Conservation (phyloP, 2,888 invertebrate species). For the Polylopha cassiicola region DNA sequence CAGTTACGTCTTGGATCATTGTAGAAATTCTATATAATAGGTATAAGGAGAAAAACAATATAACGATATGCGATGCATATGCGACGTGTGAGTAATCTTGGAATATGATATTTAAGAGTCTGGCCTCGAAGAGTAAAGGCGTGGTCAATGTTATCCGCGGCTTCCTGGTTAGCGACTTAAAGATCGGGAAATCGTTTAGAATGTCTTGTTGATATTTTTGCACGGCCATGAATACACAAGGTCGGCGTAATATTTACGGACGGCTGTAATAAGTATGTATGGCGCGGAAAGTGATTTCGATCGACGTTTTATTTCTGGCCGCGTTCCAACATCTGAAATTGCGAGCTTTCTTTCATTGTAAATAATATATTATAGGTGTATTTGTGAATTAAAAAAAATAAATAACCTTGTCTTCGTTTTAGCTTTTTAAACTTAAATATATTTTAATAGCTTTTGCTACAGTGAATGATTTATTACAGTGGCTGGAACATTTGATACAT, state of each 20-base stretch:
- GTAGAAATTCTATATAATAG: too few relatives aligned
- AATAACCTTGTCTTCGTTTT: too few relatives aligned
- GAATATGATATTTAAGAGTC: slow-evolving; percentile 34
- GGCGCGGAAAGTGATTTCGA: slow-evolving; percentile 62
- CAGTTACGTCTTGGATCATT: too few relatives aligned
- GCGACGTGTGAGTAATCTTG: slow-evolving; percentile 4
- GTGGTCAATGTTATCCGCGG: slow-evolving; percentile 61
- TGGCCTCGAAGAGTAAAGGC: slow-evolving; percentile 52
- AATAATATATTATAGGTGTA: slow-evolving; percentile 14
- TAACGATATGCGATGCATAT: background rate
- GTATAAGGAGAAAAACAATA: too few relatives aligned
- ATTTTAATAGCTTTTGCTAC: too few relatives aligned
- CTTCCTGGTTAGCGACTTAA: slow-evolving; percentile 71
- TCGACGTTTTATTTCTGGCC: slow-evolving; percentile 55
- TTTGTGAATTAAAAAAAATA: too few relatives aligned
- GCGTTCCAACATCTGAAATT: slow-evolving; percentile 48
- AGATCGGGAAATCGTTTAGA: slow-evolving; percentile 72
- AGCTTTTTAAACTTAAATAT: background rate
- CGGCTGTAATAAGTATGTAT: slow-evolving; percentile 57
- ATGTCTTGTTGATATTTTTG: slow-evolving; percentile 75
- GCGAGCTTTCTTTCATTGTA: slow-evolving; percentile 13
- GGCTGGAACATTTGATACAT: too few relatives aligned
- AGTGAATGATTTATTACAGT: too few relatives aligned
- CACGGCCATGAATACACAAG: slow-evolving; percentile 70
- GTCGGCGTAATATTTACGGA: slow-evolving; percentile 54